Evolutionary conservation across 2,113 vertebrate genomes (phyloP).

Genomic region (Typhlomys cinereus): DNA sequence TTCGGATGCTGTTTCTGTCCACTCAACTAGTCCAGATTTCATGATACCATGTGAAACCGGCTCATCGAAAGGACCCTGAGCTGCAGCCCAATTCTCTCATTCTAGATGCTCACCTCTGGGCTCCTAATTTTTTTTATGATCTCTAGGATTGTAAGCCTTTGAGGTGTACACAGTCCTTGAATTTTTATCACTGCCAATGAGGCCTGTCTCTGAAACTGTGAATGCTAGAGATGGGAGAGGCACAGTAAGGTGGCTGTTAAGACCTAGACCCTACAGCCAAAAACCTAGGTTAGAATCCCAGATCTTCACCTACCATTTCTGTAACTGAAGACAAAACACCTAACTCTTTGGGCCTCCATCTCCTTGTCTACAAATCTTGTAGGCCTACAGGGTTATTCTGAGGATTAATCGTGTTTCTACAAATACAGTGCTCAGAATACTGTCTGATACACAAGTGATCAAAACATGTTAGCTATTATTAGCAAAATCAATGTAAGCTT

Average conservation of each 20-base stretch:
- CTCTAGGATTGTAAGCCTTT: not conserved
- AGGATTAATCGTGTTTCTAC: conserved; percentile 8
- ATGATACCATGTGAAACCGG: not conserved
- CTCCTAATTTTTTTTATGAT: not conserved
- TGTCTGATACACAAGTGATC: not conserved
- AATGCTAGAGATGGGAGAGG: not conserved
- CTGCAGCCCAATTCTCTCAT: not conserved
- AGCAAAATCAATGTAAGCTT: conserved; percentile 6
- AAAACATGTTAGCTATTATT: conserved; percentile 35
- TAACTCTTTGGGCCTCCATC: not conserved
- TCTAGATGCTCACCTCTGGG: not conserved
- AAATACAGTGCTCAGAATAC: conserved; percentile 46
- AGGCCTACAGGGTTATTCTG: not conserved
- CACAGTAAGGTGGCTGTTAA: not conserved
- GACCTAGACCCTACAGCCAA: not conserved
- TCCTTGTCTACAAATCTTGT: not conserved
- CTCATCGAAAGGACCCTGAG: not conserved
- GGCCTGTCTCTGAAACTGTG: not conserved
- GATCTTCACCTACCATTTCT: not conserved
- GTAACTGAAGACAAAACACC: not conserved
- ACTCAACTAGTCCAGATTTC: not conserved
- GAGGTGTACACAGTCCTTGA: not conserved
- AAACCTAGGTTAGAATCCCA: not conserved
- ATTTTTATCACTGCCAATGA: not conserved
- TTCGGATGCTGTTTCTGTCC: not conserved